A percentile compares a stretch with the other conserved stretches of the same genome.
These are phyloP conservation scores for Drosophila histrio DNA, from an alignment of 2,888 invertebrate genomes.

Conservation along the genomic window DNA sequence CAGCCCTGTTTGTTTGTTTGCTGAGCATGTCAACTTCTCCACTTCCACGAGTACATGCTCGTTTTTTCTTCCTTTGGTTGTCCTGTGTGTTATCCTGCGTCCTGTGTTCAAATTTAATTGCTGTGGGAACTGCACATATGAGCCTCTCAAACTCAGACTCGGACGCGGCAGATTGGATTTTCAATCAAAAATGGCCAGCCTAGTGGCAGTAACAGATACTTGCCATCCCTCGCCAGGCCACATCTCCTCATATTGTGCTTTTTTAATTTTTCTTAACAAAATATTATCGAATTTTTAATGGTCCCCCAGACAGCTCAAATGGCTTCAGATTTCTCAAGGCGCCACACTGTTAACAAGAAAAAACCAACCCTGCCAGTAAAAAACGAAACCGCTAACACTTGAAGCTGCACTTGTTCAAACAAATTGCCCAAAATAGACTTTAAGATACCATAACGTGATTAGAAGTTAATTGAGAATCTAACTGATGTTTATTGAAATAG, in stretches of 20 bases:
- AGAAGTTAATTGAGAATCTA: too few relatives aligned
- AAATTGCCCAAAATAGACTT: not conserved
- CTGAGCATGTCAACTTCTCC: constrained; percentile 68
- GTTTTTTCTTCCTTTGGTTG: constrained; percentile 10
- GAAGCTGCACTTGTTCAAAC: constrained; percentile 38
- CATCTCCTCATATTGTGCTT: constrained; percentile 7
- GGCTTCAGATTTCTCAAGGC: constrained; percentile 52
- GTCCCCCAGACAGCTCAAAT: constrained; percentile 49
- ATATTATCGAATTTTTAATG: constrained; percentile 76
- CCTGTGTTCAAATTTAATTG: constrained; percentile 82
- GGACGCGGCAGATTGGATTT: constrained; percentile 72
- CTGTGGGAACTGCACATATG: constrained; percentile 84
- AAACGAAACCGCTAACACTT: constrained; percentile 25
- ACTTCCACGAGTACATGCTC: constrained; percentile 1
- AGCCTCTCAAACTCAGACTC: constrained; percentile 65
- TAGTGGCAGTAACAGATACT: constrained; percentile 30
- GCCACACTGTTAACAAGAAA: constrained; percentile 12
- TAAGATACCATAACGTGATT: not conserved
- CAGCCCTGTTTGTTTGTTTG: constrained; percentile 70
- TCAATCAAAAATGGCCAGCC: constrained; percentile 75
- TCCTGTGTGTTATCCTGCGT: constrained; percentile 60
- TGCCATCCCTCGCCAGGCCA: not conserved
- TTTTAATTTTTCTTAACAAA: constrained; percentile 70
- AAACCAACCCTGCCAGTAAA: not conserved
- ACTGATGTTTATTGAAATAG: too few relatives aligned